phyloP scores from a whole-genome alignment of 2,113 vertebrate genomes.

The Ia io region DNA sequence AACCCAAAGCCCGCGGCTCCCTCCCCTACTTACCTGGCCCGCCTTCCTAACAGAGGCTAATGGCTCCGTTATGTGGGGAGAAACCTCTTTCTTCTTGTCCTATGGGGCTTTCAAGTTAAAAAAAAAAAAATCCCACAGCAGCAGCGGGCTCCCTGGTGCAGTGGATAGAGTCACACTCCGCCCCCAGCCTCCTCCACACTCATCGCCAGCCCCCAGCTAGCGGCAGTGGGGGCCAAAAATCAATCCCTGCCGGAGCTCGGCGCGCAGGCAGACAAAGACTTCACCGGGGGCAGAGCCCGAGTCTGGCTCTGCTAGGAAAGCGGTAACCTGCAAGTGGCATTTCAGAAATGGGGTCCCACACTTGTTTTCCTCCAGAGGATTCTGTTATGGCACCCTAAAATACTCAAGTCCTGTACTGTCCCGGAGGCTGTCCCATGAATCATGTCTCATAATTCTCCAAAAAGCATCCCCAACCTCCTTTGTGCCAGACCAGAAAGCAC shows the following conservation, averaged over 20 bases:
- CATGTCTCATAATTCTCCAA: not conserved
- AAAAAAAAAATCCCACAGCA: constrained; percentile 31
- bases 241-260: constrained; percentile 78
- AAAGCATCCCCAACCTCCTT: not conserved
- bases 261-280: constrained; percentile 80
- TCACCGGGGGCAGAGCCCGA: constrained; percentile 70
- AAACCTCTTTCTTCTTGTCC: constrained; percentile 81
- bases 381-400: not conserved
- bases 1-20: constrained; percentile 75
- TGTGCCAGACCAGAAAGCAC: not conserved
- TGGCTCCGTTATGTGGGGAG: constrained; percentile 86
- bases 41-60: constrained; percentile 93
- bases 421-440: not conserved
- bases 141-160: constrained; percentile 61
- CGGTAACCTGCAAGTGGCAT: constrained; percentile 41
- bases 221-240: constrained; percentile 81
- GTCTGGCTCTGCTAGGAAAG: constrained; percentile 54
- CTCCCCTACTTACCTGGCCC: constrained; percentile 86
- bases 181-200: constrained; percentile 41
- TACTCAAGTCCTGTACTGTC: not conserved
- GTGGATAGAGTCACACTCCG: constrained; percentile 12
- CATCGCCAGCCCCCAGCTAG: constrained; percentile 62
- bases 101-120: constrained; percentile 77
- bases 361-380: not conserved
- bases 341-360: not conserved